A percentile compares a stretch with the other conserved stretches of the same genome.
phyloP scores from a whole-genome alignment of 2,113 vertebrate genomes.

The Empidonax alnorum region DNA sequence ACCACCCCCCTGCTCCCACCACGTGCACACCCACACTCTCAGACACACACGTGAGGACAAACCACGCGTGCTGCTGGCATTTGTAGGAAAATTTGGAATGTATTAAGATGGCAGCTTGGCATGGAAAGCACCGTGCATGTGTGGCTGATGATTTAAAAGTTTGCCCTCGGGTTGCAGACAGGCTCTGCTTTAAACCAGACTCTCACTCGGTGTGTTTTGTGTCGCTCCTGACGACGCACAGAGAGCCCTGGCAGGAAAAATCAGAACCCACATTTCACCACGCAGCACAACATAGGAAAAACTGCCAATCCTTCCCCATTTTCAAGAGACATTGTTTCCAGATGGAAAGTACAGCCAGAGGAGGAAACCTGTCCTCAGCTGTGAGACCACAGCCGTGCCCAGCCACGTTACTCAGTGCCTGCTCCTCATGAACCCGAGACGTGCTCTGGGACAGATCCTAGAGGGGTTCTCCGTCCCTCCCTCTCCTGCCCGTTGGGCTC shows the following conservation, averaged over 20 bases:
- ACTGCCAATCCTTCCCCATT: background rate
- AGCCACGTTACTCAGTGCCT: background rate
- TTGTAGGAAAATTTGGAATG: background rate
- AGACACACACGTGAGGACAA: background rate
- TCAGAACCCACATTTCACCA: background rate
- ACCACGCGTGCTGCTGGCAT: accelerated
- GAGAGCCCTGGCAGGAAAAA: background rate
- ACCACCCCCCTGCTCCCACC: background rate
- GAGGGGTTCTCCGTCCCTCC: background rate
- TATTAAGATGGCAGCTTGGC: background rate
- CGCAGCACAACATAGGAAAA: background rate
- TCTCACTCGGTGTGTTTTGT: accelerated
- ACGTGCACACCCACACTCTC: accelerated
- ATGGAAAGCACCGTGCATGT: background rate
- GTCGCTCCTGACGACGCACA: background rate
- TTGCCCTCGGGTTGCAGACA: accelerated
- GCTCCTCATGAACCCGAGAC: accelerated
- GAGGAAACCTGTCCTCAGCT: background rate
- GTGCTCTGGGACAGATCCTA: accelerated
- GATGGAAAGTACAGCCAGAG: background rate
- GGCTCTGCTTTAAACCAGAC: background rate
- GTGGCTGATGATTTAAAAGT: background rate
- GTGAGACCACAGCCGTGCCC: background rate
- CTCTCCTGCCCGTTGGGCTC: background rate
- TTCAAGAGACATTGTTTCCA: background rate